Base-by-base conservation (phyloP, 2,888 invertebrate species). In the Podabrus alpinus region DNA sequence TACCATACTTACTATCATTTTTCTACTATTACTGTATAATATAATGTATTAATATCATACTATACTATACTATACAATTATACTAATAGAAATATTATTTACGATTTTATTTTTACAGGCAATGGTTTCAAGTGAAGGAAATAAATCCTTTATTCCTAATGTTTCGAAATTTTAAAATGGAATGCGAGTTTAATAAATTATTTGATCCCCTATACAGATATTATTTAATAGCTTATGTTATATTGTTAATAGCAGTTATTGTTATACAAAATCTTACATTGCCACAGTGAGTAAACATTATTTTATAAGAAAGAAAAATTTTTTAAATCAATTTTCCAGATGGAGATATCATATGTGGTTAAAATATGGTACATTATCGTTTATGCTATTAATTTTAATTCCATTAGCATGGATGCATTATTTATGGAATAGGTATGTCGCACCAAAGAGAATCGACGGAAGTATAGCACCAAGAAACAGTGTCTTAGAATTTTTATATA, bases 191-290 rank as follows among this genome's bases (percentile, higher is more conserved):
- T 85, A 87, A 95, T 68, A 87, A 90, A 69, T 91, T 94, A 80
- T 92, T 93, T 0, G 97, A 97, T 88, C 94, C 94, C 0, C 90
- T 97, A 78, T 94, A 96, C 83, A 96, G 95, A 85, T 96, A 94
- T 85, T 97, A 94, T 84, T 88, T 94, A 25, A 86, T 91, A 0
- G 90, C 91, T 79, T 89, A 92, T 29, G 87, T 91, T 29, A 83
- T 91, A 59, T 89, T 94, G 15, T 87, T 93, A 62, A 75, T 91
- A 13, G 90, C 91, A 72, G 89, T 91, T 59, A 89, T 92, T 71
- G 81, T 90, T 10, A 90, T 94, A 66, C 92, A 94, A 82, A 88
- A 90, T 72, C 84, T 94, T 45, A 90, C 92, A 25, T 83, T 89
- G 77, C 87, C 88, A 7, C 86, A 86, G 91, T 91, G 86, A 86